Evolutionary conservation across 2,888 invertebrate species (phyloP), one percentile per base, ranked within the genome.

Genomic region (Ptilodon capucinus): DNA sequence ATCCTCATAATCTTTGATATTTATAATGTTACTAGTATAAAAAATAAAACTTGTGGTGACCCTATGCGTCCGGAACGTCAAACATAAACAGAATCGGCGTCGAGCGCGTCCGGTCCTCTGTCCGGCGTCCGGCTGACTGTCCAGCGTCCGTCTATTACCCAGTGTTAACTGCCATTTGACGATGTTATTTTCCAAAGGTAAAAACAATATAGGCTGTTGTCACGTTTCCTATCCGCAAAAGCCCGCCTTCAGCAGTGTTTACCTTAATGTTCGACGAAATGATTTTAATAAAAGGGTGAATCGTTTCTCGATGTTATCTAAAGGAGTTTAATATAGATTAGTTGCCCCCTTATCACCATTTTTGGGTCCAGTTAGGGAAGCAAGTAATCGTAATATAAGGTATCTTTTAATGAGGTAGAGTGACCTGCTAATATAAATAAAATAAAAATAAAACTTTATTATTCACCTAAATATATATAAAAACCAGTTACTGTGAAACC

Each of bases 11-110:
- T n/a, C n/a, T n/a, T n/a, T n/a, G n/a, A n/a, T n/a, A n/a, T n/a
- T n/a, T n/a, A n/a, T n/a, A n/a, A n/a, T n/a, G n/a, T n/a, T n/a
- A n/a, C n/a, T n/a, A n/a, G n/a, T n/a, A n/a, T n/a, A n/a, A n/a
- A n/a, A n/a, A n/a, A n/a, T n/a, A n/a, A n/a, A n/a, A n/a, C n/a
- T 35, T 23, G 4, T 40, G 40, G 25, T 11, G 14, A 23, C 40
- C 23, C 23, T 40, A 25, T 19, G 16, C 8, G 19, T 35, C 62
- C 62, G 66, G 68, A 66, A 64, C 56, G 53, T 55, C 57, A 52
- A 64, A 70, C 68, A 68, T 71, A 71, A 75, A 74, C 76, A 69
- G 64, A 60, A 63, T 70, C 68, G 64, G 62, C 55, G 54, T 49
- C 21, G 39, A 34, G 43, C 50, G 43, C 40, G 51, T 68, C 71